Conservation (phyloP, 2,888 invertebrate genomes). For the Branchinecta sandiegonensis region DNA sequence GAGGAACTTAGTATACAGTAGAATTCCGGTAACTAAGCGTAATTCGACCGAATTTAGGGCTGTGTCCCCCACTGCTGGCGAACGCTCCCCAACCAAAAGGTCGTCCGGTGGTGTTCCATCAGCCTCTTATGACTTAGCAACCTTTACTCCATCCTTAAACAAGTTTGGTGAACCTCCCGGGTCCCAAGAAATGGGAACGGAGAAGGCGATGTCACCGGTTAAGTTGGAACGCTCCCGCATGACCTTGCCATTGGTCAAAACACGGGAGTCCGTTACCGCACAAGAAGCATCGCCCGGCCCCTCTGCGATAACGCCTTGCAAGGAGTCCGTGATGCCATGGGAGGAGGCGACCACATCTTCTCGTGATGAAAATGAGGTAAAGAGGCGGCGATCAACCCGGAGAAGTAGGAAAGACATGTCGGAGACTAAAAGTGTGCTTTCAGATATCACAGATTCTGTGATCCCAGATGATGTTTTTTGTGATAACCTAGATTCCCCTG, state of each 20-base stretch:
- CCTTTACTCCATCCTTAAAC: not conserved
- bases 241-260: not conserved
- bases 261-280: not conserved
- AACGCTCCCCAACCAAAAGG: too few relatives aligned
- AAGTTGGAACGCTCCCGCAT: too few relatives aligned
- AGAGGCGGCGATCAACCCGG: not conserved
- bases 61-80: too few relatives aligned
- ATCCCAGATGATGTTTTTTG: not conserved
- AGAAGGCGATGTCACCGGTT: too few relatives aligned
- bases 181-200: too few relatives aligned
- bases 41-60: not conserved
- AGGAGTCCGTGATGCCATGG: not conserved
- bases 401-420: conserved; percentile 3
- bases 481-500: conserved; percentile 1
- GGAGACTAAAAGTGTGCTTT: not conserved
- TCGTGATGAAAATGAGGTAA: too few relatives aligned
- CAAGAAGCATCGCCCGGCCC: not conserved
- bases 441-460: not conserved
- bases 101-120: too few relatives aligned
- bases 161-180: not conserved
- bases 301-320: not conserved
- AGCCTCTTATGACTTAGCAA: too few relatives aligned
- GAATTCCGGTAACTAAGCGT: not conserved
- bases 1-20: not conserved
- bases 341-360: too few relatives aligned